Evolutionary conservation across 2,888 invertebrate species (phyloP), one percentile per base, ranked within the genome.

Genomic region (Plusia festucae): DNA sequence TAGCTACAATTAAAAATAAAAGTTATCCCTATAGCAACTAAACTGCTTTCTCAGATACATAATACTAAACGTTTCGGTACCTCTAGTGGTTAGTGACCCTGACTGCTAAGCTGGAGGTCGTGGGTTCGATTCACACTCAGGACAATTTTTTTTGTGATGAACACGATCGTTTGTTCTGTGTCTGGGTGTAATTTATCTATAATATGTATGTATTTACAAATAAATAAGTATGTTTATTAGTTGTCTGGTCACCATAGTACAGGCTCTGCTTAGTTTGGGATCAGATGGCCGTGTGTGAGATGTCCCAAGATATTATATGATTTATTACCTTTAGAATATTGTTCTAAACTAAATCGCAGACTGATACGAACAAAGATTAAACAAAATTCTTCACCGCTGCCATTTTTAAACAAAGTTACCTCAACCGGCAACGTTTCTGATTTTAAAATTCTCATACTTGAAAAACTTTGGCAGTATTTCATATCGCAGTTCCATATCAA

Each of bases 381-480:
- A 57, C 18, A 61, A 68, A 73, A 68, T 55, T 58, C 51, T 54
- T 53, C 24, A 22, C 55, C 30, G 18, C 49, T 55, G 65, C 63
- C 65, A 76, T 64, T 78, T 72, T 30, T 52, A 64, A 72, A 66
- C 53, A 15, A 70, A 79, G 75, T 78, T 79, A 71, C 63, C 9
- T 57, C 30, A 8, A 24, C 32, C 49, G 20, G 66, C 52, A 56
- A 65, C 65, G 55, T 71, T 63, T 22, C 53, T 20, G 65, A 79
- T 78, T 78, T 75, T 78, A 56, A 79, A 75, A 68, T 78, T 68
- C 69, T 68, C 66, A 66, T 57, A 67, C 56, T 63, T 63, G 44
- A 58, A 24, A 54, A 73, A 74, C 53, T 79, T 79, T 55, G 27
- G 40, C 51, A 34, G 52, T 66, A 22, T 67, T 66, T 68, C 61